Percentiles rank a stretch among this genome's conserved stretches.
Conservation (phyloP, 2,113 vertebrate genomes). For the Carettochelys insculpta region DNA sequence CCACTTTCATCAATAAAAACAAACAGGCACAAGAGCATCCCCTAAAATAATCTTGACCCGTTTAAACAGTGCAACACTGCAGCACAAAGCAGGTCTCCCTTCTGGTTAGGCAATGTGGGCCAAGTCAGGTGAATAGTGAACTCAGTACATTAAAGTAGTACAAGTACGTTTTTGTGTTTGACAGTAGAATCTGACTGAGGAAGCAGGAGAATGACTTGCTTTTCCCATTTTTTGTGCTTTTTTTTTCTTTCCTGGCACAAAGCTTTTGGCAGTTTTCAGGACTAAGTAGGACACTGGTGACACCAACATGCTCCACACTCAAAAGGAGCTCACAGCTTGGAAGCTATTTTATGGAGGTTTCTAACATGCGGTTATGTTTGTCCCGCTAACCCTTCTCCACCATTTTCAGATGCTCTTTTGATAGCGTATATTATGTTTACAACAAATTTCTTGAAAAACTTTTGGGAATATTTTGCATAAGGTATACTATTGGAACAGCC, state of each 20-base stretch:
- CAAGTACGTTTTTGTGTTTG: not conserved
- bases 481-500: not conserved
- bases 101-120: not conserved
- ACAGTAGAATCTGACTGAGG: too few relatives aligned
- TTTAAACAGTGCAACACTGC: not conserved
- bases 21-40: not conserved
- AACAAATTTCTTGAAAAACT: not conserved
- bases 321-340: not conserved
- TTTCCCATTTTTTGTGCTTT: not conserved
- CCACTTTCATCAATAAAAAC: not conserved
- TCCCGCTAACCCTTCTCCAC: not conserved
- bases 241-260: too few relatives aligned
- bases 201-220: too few relatives aligned
- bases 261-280: accelerated
- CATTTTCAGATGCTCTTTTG: not conserved
- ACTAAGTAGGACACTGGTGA: not conserved
- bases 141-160: not conserved
- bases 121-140: not conserved
- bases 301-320: not conserved
- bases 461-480: not conserved
- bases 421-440: not conserved
- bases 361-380: not conserved
- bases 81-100: not conserved
- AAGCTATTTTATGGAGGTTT: not conserved
- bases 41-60: not conserved